These are phyloP conservation scores for Probaryconus sp. DNA, from an alignment of 1,140 invertebrate species.

Conservation along the genomic window DNA sequence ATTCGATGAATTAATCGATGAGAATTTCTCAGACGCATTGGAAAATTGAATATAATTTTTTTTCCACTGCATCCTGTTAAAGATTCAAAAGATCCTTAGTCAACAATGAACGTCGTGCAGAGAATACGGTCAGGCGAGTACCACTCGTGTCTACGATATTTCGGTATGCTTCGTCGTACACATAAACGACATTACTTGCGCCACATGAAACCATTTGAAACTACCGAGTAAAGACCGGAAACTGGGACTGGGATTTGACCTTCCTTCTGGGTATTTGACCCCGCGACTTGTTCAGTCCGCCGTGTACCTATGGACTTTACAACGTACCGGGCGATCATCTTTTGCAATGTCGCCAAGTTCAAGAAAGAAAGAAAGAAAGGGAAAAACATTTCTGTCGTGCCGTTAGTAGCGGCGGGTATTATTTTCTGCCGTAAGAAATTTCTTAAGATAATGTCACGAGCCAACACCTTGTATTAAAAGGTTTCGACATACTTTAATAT, in stretches of 20 bases:
- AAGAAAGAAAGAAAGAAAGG: constrained; percentile 44
- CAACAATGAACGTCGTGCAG: constrained; percentile 55
- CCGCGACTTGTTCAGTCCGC: constrained; percentile 53
- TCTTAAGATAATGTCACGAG: constrained; percentile 11
- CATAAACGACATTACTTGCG: constrained; percentile 58
- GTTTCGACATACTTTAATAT: too few relatives aligned
- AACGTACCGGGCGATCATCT: constrained; percentile 54
- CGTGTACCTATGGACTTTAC: constrained; percentile 51
- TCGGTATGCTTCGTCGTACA: constrained; percentile 48
- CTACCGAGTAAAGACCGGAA: constrained; percentile 46
- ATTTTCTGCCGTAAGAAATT: constrained; percentile 9
- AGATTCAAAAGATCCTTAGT: constrained; percentile 30
- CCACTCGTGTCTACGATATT: constrained; percentile 49
- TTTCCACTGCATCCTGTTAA: constrained; percentile 14
- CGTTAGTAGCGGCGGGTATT: constrained; percentile 36
- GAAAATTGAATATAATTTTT: constrained; percentile 43
- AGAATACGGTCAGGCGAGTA: constrained; percentile 32
- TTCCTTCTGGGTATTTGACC: constrained; percentile 58
- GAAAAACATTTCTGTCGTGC: constrained; percentile 39
- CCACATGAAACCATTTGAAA: constrained; percentile 63
- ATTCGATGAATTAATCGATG: too few relatives aligned
- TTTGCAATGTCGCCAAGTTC: constrained; percentile 56
- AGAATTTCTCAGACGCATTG: too few relatives aligned
- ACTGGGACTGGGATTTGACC: constrained; percentile 49
- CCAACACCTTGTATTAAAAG: background rate